phyloP scores from a whole-genome alignment of 1,140 invertebrate species.

The Drosophila persimilis region DNA sequence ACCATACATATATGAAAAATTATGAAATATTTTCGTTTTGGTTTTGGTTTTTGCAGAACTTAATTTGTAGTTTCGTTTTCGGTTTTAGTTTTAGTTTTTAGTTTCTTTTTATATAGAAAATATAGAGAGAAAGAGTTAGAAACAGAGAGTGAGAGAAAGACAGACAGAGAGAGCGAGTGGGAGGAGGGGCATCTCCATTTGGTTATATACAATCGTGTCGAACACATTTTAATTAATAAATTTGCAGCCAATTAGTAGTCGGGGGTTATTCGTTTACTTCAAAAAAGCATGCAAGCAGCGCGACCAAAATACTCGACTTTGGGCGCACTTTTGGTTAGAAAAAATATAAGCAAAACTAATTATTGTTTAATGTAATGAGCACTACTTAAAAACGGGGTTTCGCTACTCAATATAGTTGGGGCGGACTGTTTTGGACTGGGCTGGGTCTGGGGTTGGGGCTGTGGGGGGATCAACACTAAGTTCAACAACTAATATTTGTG shows the following conservation, averaged over 20 bases:
- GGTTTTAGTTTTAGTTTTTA: slow-evolving; percentile 14
- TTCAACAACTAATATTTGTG: slow-evolving; percentile 61
- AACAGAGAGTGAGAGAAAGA: slow-evolving; percentile 25
- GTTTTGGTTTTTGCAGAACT: slow-evolving; percentile 37
- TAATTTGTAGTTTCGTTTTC: slow-evolving; percentile 43
- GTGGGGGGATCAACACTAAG: slow-evolving; percentile 30
- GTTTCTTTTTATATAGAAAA: slow-evolving; percentile 36
- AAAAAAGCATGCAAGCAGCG: slow-evolving; percentile 51
- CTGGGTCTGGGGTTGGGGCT: not conserved
- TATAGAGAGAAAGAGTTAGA: slow-evolving; percentile 53
- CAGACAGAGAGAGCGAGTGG: slow-evolving; percentile 30
- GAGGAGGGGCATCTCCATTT: slow-evolving; percentile 26
- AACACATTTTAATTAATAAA: slow-evolving; percentile 21
- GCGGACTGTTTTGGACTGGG: not conserved
- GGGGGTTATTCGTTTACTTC: slow-evolving; percentile 19
- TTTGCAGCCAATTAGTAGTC: slow-evolving; percentile 37
- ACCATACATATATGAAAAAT: slow-evolving; percentile 82
- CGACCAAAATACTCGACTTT: slow-evolving; percentile 17
- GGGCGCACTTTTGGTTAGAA: slow-evolving; percentile 40
- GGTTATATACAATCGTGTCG: slow-evolving; percentile 39
- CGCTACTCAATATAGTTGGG: slow-evolving; percentile 47
- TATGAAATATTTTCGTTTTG: slow-evolving; percentile 60
- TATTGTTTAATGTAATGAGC: slow-evolving; percentile 65
- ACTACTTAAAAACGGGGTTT: slow-evolving; percentile 50
- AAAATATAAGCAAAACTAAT: slow-evolving; percentile 73